Base-by-base conservation (phyloP, 64 coral and sea anemone genomes). In the Montipora sp. region DNA sequence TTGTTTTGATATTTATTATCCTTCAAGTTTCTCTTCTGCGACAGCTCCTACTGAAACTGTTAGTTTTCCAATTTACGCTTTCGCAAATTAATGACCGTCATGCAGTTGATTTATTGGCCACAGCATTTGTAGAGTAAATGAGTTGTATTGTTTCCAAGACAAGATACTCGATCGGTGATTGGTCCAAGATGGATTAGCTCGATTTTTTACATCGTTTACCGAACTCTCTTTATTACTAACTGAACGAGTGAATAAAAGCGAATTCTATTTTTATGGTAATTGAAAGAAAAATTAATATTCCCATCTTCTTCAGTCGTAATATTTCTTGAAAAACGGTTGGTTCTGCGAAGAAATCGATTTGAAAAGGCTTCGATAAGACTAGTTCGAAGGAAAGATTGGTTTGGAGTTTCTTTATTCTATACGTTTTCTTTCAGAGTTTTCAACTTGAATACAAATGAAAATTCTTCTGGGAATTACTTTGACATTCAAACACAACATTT, bases 11-110 rank as follows among this genome's bases (percentile, higher is more conserved):
- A 27, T 74, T 77, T 91, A 55, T 83, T 22, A 8, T 48, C n/a
- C 16, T 21, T 72, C 46, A 71, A 43, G 48, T 59, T 83, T 60
- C 10, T 4, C 80, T 87, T 61, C 84, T 78, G 72, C 84, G 59
- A 93, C 74, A 63, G 55, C 53, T 81, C 48, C 19, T 44, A 94
- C 75, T 80, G 78, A 92, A 93, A 94, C 88, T 91, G 92, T 94
- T 94, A 94, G 92, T 92, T 97, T 94, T 94, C 21, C 89, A 94
- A 94, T 94, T 97, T 94, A 89, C 83, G 89, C 73, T 89, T 97
- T 94, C 88, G 76, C 67, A 6, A 94, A 90, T 88, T 94, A 97
- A 97, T 97, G 92, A 97, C 85, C 90, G 91, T 89, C 95, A 94
- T 72, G 83, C 87, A 94, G 87, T 94, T 94, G 93, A 94, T 90